Percentiles rank a stretch among this genome's conserved stretches.
phyloP scores from a whole-genome alignment of 2,113 vertebrate genomes.

The Arvicanthis niloticus region DNA sequence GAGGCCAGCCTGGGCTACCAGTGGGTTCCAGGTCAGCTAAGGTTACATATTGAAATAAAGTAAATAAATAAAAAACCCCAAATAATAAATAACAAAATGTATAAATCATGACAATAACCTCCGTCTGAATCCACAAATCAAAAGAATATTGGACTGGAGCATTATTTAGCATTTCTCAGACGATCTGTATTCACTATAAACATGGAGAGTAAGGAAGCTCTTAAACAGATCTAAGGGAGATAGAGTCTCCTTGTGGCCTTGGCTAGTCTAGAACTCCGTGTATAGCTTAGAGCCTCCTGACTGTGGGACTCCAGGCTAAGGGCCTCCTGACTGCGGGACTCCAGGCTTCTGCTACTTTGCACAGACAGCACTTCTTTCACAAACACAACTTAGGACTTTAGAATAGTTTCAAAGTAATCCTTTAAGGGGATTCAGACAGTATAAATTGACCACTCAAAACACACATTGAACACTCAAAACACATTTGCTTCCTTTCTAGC shows the following conservation, averaged over 20 bases:
- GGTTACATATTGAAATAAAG: background rate
- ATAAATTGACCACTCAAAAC: no score
- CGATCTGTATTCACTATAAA: slow-evolving; percentile 24
- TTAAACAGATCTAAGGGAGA: background rate
- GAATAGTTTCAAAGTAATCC: slow-evolving; percentile 5
- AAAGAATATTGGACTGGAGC: background rate
- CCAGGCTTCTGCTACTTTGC: background rate
- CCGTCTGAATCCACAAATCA: background rate
- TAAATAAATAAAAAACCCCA: background rate
- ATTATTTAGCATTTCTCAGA: background rate
- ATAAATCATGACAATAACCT: background rate
- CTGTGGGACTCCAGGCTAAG: background rate
- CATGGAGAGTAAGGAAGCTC: background rate
- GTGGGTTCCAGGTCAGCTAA: background rate
- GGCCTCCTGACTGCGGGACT: background rate
- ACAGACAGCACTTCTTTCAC: background rate
- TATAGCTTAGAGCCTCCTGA: background rate
- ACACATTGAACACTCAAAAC: background rate
- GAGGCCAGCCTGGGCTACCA: background rate
- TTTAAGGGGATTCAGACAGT: background rate
- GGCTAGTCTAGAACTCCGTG: background rate
- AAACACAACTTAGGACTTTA: slow-evolving; percentile 28
- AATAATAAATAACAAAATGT: background rate
- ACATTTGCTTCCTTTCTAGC: background rate
- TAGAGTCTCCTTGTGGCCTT: background rate